phyloP scores from a whole-genome alignment of 1,140 invertebrate species.

The Platyscapa corneri region DNA sequence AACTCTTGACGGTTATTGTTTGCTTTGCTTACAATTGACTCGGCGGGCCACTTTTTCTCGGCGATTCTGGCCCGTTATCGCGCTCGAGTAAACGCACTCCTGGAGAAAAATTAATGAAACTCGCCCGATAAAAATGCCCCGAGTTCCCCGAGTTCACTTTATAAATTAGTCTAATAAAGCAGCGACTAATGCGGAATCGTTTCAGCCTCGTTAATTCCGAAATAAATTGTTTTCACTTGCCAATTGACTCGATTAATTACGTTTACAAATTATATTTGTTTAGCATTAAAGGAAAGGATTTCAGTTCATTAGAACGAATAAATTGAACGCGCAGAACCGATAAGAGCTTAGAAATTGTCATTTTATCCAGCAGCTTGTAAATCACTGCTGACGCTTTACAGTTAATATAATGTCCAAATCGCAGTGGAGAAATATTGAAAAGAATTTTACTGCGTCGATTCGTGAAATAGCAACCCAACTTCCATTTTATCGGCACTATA shows the following conservation, averaged over 20 bases:
- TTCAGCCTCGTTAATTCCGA: neutral
- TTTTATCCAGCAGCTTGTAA: neutral
- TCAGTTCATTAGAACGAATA: neutral
- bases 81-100: too few relatives aligned
- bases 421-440: neutral
- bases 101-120: too few relatives aligned
- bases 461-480: neutral
- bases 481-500: constrained; percentile 10
- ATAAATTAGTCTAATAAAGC: too few relatives aligned
- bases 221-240: neutral
- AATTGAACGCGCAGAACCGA: neutral
- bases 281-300: neutral
- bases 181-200: neutral
- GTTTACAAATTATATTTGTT: neutral
- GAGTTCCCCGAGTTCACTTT: too few relatives aligned
- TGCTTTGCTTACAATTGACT: too few relatives aligned
- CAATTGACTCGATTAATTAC: neutral
- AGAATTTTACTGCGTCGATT: constrained; percentile 13
- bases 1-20: neutral
- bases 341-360: constrained; percentile 16
- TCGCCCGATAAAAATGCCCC: too few relatives aligned
- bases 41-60: too few relatives aligned
- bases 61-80: too few relatives aligned
- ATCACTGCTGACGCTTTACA: neutral
- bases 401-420: neutral